Conservation (phyloP, 2,797 vertebrate genomes). For the Bradypodion pumilum region DNA sequence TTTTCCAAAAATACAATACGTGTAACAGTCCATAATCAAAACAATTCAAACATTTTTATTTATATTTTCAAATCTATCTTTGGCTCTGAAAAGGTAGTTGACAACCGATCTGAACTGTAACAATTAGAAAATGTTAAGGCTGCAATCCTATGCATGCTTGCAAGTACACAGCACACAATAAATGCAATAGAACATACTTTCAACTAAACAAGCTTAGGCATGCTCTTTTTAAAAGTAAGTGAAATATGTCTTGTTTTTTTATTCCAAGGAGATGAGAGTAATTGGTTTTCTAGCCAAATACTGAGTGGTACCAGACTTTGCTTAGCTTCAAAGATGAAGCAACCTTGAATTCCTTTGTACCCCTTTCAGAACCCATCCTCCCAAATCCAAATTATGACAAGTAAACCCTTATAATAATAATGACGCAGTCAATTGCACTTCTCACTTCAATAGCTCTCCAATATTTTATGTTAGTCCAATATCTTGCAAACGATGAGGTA, state of each 20-base stretch:
- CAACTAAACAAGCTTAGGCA: background rate
- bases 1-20: background rate
- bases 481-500: background rate
- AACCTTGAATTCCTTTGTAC: background rate
- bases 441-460: background rate
- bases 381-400: background rate
- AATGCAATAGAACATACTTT: background rate
- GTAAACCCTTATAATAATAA: background rate
- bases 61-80: background rate
- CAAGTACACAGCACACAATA: background rate
- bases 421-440: background rate
- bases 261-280: background rate
- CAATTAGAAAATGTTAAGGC: no score
- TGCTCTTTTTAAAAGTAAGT: background rate
- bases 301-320: background rate
- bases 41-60: background rate
- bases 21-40: slow-evolving; percentile 12
- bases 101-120: background rate
- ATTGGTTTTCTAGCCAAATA: background rate
- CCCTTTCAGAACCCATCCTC: background rate
- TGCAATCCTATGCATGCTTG: background rate
- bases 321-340: background rate
- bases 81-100: background rate
- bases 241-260: background rate
- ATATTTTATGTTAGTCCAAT: background rate